These are phyloP conservation scores for Dascillus cervinus DNA, from an alignment of 2,888 invertebrate species.

Conservation along the genomic window DNA sequence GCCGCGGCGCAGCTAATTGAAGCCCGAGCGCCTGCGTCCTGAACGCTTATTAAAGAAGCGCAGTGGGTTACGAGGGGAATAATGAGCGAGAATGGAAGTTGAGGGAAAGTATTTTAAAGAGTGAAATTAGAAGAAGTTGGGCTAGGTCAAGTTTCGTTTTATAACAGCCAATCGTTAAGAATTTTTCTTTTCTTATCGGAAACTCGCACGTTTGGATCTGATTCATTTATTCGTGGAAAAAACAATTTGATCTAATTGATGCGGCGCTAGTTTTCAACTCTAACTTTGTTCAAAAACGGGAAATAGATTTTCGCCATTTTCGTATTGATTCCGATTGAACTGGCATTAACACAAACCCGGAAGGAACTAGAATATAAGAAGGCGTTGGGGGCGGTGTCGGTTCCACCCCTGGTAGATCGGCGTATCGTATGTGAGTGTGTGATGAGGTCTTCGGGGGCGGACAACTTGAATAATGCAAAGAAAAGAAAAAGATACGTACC, in stretches of 20 bases:
- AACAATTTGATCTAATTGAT: no score
- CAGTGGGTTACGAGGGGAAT: constrained; percentile 41
- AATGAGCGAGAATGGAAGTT: constrained; percentile 40
- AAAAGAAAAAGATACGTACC: constrained; percentile 8
- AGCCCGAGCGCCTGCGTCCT: constrained; percentile 37
- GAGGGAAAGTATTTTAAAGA: constrained; percentile 43
- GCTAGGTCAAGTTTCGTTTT: constrained; percentile 40
- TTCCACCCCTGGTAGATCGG: constrained; percentile 31
- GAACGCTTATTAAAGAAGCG: constrained; percentile 39
- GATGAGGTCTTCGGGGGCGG: constrained; percentile 35
- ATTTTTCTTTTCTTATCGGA: no score
- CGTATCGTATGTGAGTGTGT: constrained; percentile 43
- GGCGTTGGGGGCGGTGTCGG: constrained; percentile 28
- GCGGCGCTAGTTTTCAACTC: no score
- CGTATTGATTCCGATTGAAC: constrained; percentile 37
- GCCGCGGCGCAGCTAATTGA: constrained; percentile 40
- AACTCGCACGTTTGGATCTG: no score
- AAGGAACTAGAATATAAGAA: constrained; percentile 25
- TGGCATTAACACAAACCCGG: constrained; percentile 33
- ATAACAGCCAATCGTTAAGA: no score
- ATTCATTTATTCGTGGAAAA: no score
- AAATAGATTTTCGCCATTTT: constrained; percentile 30
- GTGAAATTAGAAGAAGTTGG: constrained; percentile 42
- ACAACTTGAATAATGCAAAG: constrained; percentile 26
- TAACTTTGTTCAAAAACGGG: background rate